These are phyloP conservation scores for Semibalanus balanoides DNA, from an alignment of 1,140 invertebrate genomes.

Conservation along the genomic window DNA sequence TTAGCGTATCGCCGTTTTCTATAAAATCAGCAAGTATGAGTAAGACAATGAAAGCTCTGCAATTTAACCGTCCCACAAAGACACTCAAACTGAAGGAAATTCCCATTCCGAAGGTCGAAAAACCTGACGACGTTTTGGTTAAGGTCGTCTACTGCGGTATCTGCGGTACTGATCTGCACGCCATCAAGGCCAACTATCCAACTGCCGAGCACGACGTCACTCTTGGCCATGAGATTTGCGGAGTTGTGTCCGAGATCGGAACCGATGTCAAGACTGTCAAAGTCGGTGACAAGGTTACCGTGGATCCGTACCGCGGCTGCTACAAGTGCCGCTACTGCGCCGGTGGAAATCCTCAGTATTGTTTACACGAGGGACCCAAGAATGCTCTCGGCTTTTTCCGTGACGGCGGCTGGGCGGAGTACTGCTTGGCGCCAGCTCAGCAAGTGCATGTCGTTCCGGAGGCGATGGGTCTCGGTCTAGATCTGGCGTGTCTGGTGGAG, in stretches of 20 bases:
- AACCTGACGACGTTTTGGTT: neutral
- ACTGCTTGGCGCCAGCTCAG: no score
- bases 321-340: no score
- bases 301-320: conserved; percentile 25
- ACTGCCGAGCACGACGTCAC: conserved; percentile 36
- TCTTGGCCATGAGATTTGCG: conserved; percentile 55
- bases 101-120: neutral
- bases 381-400: no score
- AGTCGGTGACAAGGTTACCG: conserved; percentile 19
- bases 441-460: no score
- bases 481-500: no score
- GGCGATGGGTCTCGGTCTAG: no score
- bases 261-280: conserved; percentile 39
- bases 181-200: conserved; percentile 48
- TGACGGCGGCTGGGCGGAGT: no score
- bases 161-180: conserved; percentile 68
- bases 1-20: no score
- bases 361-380: no score
- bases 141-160: conserved; percentile 44
- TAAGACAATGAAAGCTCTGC: neutral
- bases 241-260: conserved; percentile 42
- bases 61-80: neutral
- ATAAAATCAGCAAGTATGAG: no score
- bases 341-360: no score
- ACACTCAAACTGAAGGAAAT: neutral